Base-by-base conservation (phyloP, 2,797 vertebrate species). In the Alca torda region DNA sequence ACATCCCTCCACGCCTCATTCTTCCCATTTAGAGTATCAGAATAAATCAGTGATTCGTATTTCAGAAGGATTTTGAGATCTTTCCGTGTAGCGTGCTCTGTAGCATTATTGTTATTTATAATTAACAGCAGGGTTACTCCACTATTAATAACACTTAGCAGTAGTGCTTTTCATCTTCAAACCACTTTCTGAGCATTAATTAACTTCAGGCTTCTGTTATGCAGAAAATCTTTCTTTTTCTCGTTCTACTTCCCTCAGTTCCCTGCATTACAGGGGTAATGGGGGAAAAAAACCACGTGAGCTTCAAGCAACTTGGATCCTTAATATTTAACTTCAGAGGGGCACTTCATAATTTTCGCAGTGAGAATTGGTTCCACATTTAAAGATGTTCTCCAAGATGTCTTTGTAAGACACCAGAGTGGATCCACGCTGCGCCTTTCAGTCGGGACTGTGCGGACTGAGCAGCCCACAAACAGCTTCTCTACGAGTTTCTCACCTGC, bases 81-180 rank as follows among this genome's bases (percentile, higher is more conserved):
- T 93, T 97, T 78, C 78, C 56, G 75, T 70, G 83, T 30, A 85
- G 78, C 2, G 0, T 72, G 65, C 89, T 94, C 84, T 3, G 4
- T 9, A 77, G 75, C 72, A 91, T 95, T 94, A 92, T 94, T 95
- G 87, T 92, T 95, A 88, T 95, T 97, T 96, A 90, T 95, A 94
- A 96, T 95, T 95, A 97, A 93, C 92, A 95, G 84, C 81, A 53
- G 95, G 94, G 80, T 93, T 95, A 86, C 79, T 94, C 93, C 76
- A 75, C 93, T 87, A 97, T 95, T 95, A 97, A 95, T 95, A 96
- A 91, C 92, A 94, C 85, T 95, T 92, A 97, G 91, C 93, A 95
- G 80, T 65, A 94, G 46, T 59, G 85, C 80, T 97, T 96, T 96
- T 96, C 73, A 97, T 95, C 95, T 97, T 96, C 92, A 93, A 95